These are phyloP conservation scores for Orientallactaga bullata DNA, from an alignment of 2,113 vertebrate species.

Conservation along the genomic window DNA sequence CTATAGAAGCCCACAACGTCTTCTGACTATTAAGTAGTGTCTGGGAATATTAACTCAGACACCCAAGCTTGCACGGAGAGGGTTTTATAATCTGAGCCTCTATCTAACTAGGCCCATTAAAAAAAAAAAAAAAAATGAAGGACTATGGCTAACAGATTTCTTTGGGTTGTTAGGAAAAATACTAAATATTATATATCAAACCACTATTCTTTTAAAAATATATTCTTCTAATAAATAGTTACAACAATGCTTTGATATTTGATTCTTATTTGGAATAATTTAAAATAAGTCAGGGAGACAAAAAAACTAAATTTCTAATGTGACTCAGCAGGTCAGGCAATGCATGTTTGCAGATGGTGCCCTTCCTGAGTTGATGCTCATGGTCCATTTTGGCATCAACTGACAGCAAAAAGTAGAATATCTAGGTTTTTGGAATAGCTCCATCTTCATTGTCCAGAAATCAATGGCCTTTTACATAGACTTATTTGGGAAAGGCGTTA, in stretches of 20 bases:
- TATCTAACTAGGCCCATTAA: too few relatives aligned
- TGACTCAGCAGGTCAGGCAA: background rate
- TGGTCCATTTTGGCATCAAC: slow-evolving; percentile 37
- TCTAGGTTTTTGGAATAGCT: background rate
- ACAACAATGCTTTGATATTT: background rate
- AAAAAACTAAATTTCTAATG: slow-evolving; percentile 62
- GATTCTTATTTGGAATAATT: too few relatives aligned
- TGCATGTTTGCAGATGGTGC: background rate
- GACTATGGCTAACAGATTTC: background rate
- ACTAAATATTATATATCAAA: slow-evolving; percentile 25
- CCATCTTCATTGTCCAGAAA: background rate
- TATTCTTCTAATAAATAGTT: background rate
- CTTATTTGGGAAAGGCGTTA: slow-evolving; percentile 5
- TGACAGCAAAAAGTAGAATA: background rate
- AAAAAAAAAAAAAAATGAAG: too few relatives aligned
- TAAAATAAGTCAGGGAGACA: background rate
- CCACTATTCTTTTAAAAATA: background rate
- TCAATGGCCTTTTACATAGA: background rate
- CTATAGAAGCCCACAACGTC: too few relatives aligned
- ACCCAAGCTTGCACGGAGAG: too few relatives aligned
- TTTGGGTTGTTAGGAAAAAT: background rate
- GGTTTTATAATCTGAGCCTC: too few relatives aligned
- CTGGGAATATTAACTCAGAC: too few relatives aligned
- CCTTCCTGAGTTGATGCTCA: background rate
- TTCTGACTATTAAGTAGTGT: too few relatives aligned